Evolutionary conservation across 1,140 invertebrate genomes (phyloP).

Genomic region (Drosophila busckii): DNA sequence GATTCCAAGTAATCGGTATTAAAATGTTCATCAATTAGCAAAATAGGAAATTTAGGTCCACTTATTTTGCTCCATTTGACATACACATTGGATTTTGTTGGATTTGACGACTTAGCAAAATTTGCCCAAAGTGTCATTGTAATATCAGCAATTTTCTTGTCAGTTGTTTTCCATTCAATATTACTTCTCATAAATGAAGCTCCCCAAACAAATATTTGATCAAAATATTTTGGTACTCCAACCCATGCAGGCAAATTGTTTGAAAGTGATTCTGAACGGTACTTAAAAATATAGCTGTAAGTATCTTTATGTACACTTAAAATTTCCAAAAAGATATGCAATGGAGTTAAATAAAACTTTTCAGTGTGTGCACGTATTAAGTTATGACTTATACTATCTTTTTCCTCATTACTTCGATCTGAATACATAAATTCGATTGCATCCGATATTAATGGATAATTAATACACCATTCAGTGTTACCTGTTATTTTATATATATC

Average conservation of each 20-base stretch:
- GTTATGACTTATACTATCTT: slow-evolving; percentile 79
- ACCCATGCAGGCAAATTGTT: slow-evolving; percentile 86
- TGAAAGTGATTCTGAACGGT: slow-evolving; percentile 83
- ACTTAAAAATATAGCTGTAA: slow-evolving; percentile 87
- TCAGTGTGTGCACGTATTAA: slow-evolving; percentile 86
- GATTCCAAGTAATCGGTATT: slow-evolving; percentile 86
- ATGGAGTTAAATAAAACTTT: slow-evolving; percentile 85
- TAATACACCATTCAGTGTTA: slow-evolving; percentile 82
- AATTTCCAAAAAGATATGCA: slow-evolving; percentile 83
- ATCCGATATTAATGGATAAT: slow-evolving; percentile 85
- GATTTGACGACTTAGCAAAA: slow-evolving; percentile 86
- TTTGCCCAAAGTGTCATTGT: slow-evolving; percentile 88
- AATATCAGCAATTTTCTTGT: slow-evolving; percentile 87
- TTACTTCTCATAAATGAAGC: slow-evolving; percentile 83
- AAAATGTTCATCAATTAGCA: slow-evolving; percentile 87
- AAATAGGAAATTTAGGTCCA: slow-evolving; percentile 82
- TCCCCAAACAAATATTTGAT: slow-evolving; percentile 88
- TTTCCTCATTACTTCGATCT: slow-evolving; percentile 80
- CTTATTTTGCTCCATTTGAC: slow-evolving; percentile 87
- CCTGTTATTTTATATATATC: slow-evolving; percentile 80
- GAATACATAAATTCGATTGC: slow-evolving; percentile 87
- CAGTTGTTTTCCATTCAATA: slow-evolving; percentile 85
- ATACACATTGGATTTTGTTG: slow-evolving; percentile 83
- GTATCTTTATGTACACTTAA: slow-evolving; percentile 82
- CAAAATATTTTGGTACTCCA: slow-evolving; percentile 87